Percentiles rank a stretch among this genome's conserved stretches.
Evolutionary conservation across 1,140 invertebrate species (phyloP).

Genomic region (Eufriesea mexicana): DNA sequence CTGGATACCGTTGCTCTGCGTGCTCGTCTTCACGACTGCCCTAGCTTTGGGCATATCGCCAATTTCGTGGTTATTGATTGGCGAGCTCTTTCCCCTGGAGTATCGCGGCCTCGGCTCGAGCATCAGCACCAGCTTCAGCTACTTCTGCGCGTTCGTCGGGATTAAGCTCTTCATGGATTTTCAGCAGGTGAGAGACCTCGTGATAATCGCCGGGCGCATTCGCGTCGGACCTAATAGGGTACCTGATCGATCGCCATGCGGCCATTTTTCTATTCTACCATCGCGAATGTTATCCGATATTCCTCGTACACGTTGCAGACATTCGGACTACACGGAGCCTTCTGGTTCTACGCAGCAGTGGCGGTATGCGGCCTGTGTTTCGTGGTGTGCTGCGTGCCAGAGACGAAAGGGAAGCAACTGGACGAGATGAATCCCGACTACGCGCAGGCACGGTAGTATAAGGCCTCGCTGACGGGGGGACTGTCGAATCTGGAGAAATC

Average conservation of each 20-base stretch:
- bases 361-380: conserved; percentile 92
- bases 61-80: conserved; percentile 93
- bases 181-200: conserved; percentile 85
- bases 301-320: conserved; percentile 69
- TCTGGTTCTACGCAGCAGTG: conserved; percentile 94
- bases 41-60: conserved; percentile 95
- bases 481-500: conserved; percentile 79
- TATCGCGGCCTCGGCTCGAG: conserved; percentile 92
- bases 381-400: conserved; percentile 92
- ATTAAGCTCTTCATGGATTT: conserved; percentile 94
- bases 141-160: conserved; percentile 93
- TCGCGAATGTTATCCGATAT: too few species aligned
- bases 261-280: too few species aligned
- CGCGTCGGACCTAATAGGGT: too few species aligned
- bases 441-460: conserved; percentile 83
- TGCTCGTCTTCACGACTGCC: conserved; percentile 90
- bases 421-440: conserved; percentile 92
- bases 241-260: too few species aligned
- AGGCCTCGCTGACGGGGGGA: conserved; percentile 81
- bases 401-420: conserved; percentile 93
- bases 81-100: conserved; percentile 93
- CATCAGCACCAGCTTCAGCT: conserved; percentile 92
- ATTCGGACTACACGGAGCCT: conserved; percentile 91
- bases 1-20: conserved; percentile 92
- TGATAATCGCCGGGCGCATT: too few species aligned